Evolutionary conservation across 2,888 invertebrate species (phyloP).

Genomic region (Elmis aenea): DNA sequence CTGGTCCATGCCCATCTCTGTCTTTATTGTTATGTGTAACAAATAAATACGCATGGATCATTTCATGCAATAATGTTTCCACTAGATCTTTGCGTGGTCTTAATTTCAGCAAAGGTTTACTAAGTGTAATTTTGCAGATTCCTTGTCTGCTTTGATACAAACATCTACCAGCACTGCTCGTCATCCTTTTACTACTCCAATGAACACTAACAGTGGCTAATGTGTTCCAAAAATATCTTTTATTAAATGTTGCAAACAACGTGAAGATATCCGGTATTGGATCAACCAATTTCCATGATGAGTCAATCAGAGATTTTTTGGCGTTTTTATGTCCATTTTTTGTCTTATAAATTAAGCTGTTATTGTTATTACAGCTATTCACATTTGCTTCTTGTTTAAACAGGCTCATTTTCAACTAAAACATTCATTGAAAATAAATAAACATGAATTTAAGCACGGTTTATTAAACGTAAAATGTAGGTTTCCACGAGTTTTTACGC

Average conservation of each 20-base stretch:
- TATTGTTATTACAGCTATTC: slow-evolving; percentile 29
- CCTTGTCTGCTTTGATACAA: slow-evolving; percentile 69
- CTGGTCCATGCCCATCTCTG: slow-evolving; percentile 91
- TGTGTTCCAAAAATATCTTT: slow-evolving; percentile 74
- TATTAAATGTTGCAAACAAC: slow-evolving; percentile 82
- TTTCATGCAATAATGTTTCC: slow-evolving; percentile 96
- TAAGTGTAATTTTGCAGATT: slow-evolving; percentile 76
- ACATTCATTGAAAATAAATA: too few species aligned
- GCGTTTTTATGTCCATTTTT: slow-evolving; percentile 29
- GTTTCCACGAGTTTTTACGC: too few species aligned
- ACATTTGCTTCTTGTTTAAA: slow-evolving; percentile 32
- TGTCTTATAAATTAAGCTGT: slow-evolving; percentile 31
- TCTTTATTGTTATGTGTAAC: slow-evolving; percentile 78
- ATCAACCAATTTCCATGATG: slow-evolving; percentile 81
- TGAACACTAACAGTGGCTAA: slow-evolving; percentile 76
- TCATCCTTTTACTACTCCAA: slow-evolving; percentile 97
- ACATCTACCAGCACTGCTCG: slow-evolving; percentile 57
- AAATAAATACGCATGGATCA: slow-evolving; percentile 98
- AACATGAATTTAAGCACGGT: too few species aligned
- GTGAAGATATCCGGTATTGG: slow-evolving; percentile 88
- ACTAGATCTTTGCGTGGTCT: slow-evolving; percentile 91
- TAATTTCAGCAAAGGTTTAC: slow-evolving; percentile 85
- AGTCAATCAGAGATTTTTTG: slow-evolving; percentile 58
- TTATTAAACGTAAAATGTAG: too few species aligned
- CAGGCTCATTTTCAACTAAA: too few species aligned